Conservation (phyloP, 2,113 vertebrate species). For the Ramphastos sulfuratus region DNA sequence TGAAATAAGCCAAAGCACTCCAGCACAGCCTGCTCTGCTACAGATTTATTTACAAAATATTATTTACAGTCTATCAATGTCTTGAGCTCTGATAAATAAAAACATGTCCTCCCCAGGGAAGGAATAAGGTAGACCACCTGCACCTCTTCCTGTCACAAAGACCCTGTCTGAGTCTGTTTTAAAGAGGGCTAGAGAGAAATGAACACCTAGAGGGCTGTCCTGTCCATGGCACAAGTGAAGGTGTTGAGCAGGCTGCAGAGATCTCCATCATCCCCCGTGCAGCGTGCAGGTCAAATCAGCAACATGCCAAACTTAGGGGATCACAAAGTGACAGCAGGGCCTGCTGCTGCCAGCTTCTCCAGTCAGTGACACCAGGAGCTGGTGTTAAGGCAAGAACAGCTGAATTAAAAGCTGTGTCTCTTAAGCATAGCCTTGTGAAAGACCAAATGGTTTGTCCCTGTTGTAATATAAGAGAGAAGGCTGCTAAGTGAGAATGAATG, state of each 20-base stretch:
- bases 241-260: not conserved
- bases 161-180: not conserved
- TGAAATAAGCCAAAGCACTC: not conserved
- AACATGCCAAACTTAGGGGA: not conserved
- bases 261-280: not conserved
- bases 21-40: constrained; percentile 9
- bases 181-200: constrained; percentile 15
- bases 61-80: constrained; percentile 52
- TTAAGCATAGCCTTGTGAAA: not conserved
- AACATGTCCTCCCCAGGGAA: constrained; percentile 63
- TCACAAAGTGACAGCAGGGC: not conserved
- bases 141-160: constrained; percentile 26
- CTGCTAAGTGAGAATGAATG: not conserved
- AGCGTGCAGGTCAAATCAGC: not conserved
- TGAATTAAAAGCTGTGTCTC: not conserved
- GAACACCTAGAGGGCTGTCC: not conserved
- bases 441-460: not conserved
- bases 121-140: constrained; percentile 56
- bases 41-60: constrained; percentile 72
- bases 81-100: constrained; percentile 49
- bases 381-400: not conserved
- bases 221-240: not conserved
- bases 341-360: not conserved
- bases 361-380: not conserved
- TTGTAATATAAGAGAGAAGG: not conserved